Conservation (phyloP, 2,113 vertebrate genomes). For the Manacus vitellinus region DNA sequence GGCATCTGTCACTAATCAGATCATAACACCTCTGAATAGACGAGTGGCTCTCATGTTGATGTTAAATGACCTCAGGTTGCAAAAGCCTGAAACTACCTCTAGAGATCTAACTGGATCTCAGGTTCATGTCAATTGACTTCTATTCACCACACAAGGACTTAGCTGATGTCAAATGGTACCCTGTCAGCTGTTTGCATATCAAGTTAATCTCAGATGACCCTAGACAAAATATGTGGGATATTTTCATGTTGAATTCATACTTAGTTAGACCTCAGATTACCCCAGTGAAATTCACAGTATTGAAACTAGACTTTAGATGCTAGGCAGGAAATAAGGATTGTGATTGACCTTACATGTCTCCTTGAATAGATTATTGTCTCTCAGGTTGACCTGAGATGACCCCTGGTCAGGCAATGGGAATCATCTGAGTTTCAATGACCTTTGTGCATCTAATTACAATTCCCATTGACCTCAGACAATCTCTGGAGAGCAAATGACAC, state of each 20-base stretch:
- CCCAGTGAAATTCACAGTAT: background rate
- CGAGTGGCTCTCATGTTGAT: background rate
- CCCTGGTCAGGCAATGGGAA: background rate
- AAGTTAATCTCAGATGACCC: background rate
- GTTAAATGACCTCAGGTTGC: background rate
- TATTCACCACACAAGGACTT: background rate
- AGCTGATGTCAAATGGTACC: background rate
- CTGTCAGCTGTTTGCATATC: background rate
- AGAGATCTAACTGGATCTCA: background rate
- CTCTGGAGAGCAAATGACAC: background rate
- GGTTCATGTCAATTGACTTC: background rate
- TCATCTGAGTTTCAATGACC: background rate
- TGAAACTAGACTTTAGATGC: background rate
- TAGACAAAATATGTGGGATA: background rate
- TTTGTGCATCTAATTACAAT: background rate
- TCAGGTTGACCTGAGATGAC: background rate
- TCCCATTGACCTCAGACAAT: background rate
- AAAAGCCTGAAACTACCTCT: background rate
- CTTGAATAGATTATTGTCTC: background rate
- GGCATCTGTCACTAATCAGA: fast-evolving
- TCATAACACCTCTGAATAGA: background rate
- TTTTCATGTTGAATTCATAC: background rate
- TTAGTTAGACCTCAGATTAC: background rate
- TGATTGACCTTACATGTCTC: background rate
- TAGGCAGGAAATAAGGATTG: background rate